Evolutionary conservation across 2,113 vertebrate genomes (phyloP).

Genomic region (Indicator maculatus): DNA sequence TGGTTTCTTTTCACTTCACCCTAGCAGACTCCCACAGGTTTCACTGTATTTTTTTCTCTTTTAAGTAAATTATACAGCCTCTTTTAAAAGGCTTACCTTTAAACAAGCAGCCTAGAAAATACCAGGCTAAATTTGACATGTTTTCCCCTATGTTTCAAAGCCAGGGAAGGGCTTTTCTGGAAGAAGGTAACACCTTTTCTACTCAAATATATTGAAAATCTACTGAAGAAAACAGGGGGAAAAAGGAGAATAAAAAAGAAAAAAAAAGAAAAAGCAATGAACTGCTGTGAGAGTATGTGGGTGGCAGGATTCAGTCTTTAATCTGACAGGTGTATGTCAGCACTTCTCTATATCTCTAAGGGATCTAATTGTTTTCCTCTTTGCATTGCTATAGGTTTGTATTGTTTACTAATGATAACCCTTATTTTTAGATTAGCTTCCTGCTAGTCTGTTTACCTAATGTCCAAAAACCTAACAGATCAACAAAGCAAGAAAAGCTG

Average conservation of each 20-base stretch:
- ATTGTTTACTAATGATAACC: not conserved
- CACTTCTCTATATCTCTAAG: not conserved
- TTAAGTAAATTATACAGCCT: not conserved
- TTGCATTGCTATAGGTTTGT: not conserved
- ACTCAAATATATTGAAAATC: not conserved
- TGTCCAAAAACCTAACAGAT: not conserved
- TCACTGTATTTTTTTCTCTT: slow-evolving; percentile 1
- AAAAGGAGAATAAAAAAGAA: not conserved
- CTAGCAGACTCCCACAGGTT: slow-evolving; percentile 25
- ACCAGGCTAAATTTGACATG: not conserved
- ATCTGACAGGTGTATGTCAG: not conserved
- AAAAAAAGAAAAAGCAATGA: not conserved
- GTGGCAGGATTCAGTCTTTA: slow-evolving; percentile 13
- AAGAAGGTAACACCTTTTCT: not conserved
- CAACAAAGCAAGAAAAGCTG: not conserved
- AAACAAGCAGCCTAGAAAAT: slow-evolving; percentile 15
- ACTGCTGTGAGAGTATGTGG: not conserved
- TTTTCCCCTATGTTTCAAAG: slow-evolving; percentile 28
- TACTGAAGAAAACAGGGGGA: not conserved
- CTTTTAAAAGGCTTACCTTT: not conserved
- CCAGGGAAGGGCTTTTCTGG: not conserved
- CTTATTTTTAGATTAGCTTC: not conserved
- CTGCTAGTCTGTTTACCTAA: not conserved
- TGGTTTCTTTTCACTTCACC: slow-evolving; percentile 26
- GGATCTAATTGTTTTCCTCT: not conserved